Evolutionary conservation across 2,888 invertebrate genomes (phyloP).

Genomic region (Achlya flavicornis): DNA sequence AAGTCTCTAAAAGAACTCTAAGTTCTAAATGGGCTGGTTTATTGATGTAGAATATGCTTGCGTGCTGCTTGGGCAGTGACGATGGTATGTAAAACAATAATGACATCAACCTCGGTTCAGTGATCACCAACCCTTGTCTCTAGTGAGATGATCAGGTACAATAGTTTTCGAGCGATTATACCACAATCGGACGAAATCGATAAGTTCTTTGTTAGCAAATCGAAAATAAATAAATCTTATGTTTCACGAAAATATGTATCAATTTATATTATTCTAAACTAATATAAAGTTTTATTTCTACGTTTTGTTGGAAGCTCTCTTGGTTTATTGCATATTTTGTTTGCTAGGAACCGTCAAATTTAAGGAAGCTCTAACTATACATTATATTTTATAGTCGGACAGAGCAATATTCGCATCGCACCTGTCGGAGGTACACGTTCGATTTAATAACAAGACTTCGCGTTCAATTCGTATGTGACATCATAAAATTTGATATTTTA

Average conservation of each 20-base stretch:
- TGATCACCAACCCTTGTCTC: slow-evolving; percentile 2
- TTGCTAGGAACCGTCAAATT: slow-evolving; percentile 13
- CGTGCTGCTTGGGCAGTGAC: too few relatives aligned
- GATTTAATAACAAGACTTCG: slow-evolving; percentile 73
- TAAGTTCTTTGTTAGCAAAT: background rate
- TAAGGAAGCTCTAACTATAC: slow-evolving; percentile 28
- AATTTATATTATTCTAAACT: too few relatives aligned
- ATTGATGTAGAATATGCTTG: too few relatives aligned
- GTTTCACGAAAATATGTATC: too few relatives aligned
- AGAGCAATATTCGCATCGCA: slow-evolving; percentile 60
- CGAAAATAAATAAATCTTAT: background rate
- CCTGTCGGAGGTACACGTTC: slow-evolving; percentile 60
- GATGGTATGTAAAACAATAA: background rate
- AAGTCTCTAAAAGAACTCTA: too few relatives aligned
- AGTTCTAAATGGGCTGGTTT: too few relatives aligned
- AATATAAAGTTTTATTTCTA: background rate
- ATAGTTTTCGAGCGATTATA: slow-evolving; percentile 4
- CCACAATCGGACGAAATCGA: background rate
- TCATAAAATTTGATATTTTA: slow-evolving; percentile 65
- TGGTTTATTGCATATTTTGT: background rate
- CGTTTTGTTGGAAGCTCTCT: too few relatives aligned
- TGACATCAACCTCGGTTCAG: background rate
- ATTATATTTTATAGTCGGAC: slow-evolving; percentile 40
- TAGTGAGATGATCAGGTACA: background rate
- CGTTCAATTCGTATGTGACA: slow-evolving; percentile 67